These are phyloP conservation scores for Dunckerocampus dactyliophorus DNA, from an alignment of 2,113 vertebrate genomes.

Conservation along the genomic window DNA sequence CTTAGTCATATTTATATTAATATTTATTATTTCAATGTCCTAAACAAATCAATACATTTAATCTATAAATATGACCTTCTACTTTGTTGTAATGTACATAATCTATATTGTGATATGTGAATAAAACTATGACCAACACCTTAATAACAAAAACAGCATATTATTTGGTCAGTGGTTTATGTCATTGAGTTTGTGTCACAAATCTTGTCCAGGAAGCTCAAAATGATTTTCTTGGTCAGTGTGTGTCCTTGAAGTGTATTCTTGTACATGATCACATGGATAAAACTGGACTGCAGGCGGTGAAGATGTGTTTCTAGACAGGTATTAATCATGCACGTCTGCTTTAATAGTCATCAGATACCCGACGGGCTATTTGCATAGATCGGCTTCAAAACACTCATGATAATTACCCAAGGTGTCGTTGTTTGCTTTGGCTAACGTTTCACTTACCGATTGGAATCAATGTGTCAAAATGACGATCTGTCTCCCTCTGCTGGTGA, in stretches of 20 bases:
- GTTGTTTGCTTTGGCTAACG: background rate
- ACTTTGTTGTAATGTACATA: too few relatives aligned
- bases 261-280: too few relatives aligned
- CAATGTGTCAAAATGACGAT: conserved; percentile 26
- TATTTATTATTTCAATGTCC: too few relatives aligned
- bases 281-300: conserved; percentile 4
- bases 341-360: conserved; percentile 16
- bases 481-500: conserved; percentile 72
- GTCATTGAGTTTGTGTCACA: background rate
- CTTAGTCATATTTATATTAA: too few relatives aligned
- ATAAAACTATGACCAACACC: too few relatives aligned
- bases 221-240: background rate
- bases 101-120: too few relatives aligned
- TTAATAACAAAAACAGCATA: too few relatives aligned
- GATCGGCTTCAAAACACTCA: background rate
- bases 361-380: conserved; percentile 8
- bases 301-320: conserved; percentile 26
- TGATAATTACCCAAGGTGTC: background rate
- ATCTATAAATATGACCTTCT: too few relatives aligned
- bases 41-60: too few relatives aligned
- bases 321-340: conserved; percentile 21
- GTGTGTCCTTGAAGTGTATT: conserved; percentile 1
- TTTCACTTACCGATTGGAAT: background rate
- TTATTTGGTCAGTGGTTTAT: too few relatives aligned
- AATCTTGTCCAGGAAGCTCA: background rate